Percentiles rank a stretch among this genome's conserved stretches.
Evolutionary conservation across 2,797 vertebrate genomes (phyloP).

Genomic region (Enteromius paludinosus): DNA sequence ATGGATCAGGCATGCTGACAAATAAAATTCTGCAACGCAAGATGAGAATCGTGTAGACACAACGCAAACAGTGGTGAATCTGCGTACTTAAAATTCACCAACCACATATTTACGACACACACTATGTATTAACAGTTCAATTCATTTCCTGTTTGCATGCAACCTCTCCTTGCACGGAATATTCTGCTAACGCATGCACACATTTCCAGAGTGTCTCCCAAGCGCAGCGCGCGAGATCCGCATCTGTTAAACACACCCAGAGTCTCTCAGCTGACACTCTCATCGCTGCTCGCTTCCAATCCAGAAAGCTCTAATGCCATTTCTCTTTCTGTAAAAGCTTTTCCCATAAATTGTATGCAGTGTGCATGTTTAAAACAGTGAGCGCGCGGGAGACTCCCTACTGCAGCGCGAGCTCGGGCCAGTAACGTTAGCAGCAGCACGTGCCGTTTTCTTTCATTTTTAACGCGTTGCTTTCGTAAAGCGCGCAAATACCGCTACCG

Average conservation of each 20-base stretch:
- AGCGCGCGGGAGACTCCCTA: slow-evolving; percentile 35
- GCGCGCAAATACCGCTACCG: neutral
- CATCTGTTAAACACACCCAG: slow-evolving; percentile 33
- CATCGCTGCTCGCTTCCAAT: neutral
- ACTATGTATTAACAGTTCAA: neutral
- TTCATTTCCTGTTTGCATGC: neutral
- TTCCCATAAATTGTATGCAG: neutral
- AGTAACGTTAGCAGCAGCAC: slow-evolving; percentile 27
- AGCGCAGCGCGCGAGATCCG: neutral
- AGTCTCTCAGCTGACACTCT: neutral
- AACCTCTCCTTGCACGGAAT: neutral
- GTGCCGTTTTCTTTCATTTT: slow-evolving; percentile 9
- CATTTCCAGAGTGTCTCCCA: neutral
- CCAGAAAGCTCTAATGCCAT: neutral
- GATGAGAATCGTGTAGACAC: neutral
- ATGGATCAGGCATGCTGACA: neutral
- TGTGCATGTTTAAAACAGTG: neutral
- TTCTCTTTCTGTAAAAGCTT: neutral
- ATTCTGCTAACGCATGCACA: neutral
- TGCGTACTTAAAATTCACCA: neutral
- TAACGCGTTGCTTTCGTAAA: neutral
- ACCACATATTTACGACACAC: neutral
- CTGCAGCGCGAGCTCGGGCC: slow-evolving; percentile 4
- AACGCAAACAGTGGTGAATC: neutral
- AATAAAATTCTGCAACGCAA: neutral